Evolutionary conservation across 2,113 vertebrate species (phyloP), one percentile per base, ranked within the genome.

Genomic region (Dolichallabes microphthalmus): DNA sequence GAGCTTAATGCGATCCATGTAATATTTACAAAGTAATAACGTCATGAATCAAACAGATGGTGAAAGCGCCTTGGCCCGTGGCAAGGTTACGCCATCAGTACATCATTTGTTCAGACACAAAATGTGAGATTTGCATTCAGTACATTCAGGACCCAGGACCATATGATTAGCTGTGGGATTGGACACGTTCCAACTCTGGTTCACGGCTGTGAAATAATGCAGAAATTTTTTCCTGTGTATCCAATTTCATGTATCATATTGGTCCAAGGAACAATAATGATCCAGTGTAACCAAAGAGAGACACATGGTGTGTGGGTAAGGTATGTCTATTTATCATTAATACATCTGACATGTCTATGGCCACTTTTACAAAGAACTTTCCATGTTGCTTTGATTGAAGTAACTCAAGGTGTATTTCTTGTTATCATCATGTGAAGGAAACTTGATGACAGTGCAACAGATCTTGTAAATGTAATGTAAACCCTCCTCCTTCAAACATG

Each of bases 1-100:
- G 57, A 69, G 35, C 66, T 57, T 80, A 60, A 85, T 80, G 64
- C n/a, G 39, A 73, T 71, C 58, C 39, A 63, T 86, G 78, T 81
- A 86, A 86, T 81, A 86, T 86, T 81, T 86, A 86, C 58, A 63
- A 74, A 81, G 78, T 81, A 81, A 63, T 81, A 81, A 63, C 52
- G 58, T 82, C 79, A 86, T 75, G 85, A 86, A 82, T 86, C 85
- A 82, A 14, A 39, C 14, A 55, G 27, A 86, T 76, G 79, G 69
- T 86, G 85, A 86, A 82, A 86, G 85, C 12, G 45, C 22, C 14
- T 39, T 86, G 69, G 79, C 58, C 79, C 22, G 17, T 64, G 45
- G 60, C 27, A 76, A 86, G 58, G 69, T 82, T 61, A 82, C 22
- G 30, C 57, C 79, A 86, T 64, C 4, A 66, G 45, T 64, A 86